Evolutionary conservation across 64 coral and sea anemone species (phyloP).

Genomic region (Pocillopora verrucosa): DNA sequence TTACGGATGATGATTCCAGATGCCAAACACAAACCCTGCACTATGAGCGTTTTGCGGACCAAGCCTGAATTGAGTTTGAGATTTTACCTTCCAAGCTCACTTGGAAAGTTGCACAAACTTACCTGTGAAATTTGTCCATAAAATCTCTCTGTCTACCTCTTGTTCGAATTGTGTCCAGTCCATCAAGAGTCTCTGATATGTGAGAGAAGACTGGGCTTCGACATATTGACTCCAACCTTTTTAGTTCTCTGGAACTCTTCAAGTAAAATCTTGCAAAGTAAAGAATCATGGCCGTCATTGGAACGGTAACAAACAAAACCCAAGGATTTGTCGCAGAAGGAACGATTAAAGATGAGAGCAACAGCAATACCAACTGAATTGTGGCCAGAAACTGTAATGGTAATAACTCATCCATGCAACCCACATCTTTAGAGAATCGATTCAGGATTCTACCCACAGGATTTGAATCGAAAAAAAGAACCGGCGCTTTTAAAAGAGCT

Average conservation of each 20-base stretch:
- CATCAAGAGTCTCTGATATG: slow-evolving; percentile 53
- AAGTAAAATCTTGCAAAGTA: too few species aligned
- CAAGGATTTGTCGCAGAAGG: slow-evolving; percentile 10
- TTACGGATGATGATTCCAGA: too few species aligned
- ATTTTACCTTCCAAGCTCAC: too few species aligned
- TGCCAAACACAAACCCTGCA: too few species aligned
- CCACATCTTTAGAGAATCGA: slow-evolving; percentile 29
- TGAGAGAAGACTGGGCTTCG: too few species aligned
- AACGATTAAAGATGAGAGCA: not conserved
- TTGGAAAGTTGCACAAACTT: not conserved
- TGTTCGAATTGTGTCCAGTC: slow-evolving; percentile 49
- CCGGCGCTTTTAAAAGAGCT: not conserved
- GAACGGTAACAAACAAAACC: too few species aligned
- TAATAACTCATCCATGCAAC: slow-evolving; percentile 34
- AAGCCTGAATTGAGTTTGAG: too few species aligned
- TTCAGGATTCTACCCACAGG: slow-evolving; percentile 28
- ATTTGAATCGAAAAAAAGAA: slow-evolving; percentile 20
- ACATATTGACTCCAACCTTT: too few species aligned
- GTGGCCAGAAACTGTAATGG: slow-evolving; percentile 14
- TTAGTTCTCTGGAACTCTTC: too few species aligned
- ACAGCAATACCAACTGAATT: slow-evolving; percentile 12
- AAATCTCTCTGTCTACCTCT: slow-evolving; percentile 33
- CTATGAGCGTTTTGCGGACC: too few species aligned
- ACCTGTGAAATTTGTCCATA: slow-evolving; percentile 34
- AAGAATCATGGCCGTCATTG: too few species aligned